Evolutionary conservation across 37 sponge, comb jelly and placozoan genomes (phyloP).

Genomic region (Beroe ovata): DNA sequence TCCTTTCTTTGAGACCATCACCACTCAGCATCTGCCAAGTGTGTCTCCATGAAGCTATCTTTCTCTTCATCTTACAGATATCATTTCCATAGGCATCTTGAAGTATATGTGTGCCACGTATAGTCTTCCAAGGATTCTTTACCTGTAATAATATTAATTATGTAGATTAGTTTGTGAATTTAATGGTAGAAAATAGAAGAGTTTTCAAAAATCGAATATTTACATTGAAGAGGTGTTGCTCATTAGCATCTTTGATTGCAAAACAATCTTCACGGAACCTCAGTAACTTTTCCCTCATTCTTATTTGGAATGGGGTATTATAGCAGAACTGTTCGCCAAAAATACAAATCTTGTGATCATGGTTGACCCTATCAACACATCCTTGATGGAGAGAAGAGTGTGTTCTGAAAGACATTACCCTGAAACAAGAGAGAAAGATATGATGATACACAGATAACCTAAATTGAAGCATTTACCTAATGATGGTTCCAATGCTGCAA

Average conservation of each 20-base stretch:
- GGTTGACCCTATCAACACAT: not conserved
- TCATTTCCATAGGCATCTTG: conserved; percentile 50
- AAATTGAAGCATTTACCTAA: no score
- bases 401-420: conserved; percentile 8
- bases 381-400: conserved; percentile 9
- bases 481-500: no score
- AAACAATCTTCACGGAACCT: conserved; percentile 52
- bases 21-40: conserved; percentile 60
- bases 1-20: not conserved
- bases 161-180: no score
- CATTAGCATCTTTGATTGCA: not conserved
- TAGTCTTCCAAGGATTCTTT: conserved; percentile 7
- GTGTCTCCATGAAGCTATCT: conserved; percentile 18
- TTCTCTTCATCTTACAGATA: conserved; percentile 52
- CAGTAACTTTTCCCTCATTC: conserved; percentile 21
- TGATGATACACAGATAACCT: no score
- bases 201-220: no score
- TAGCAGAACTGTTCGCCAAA: conserved; percentile 36
- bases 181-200: no score
- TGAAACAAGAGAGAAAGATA: no score
- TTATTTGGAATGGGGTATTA: not conserved
- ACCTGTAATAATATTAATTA: not conserved
- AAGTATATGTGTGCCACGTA: not conserved
- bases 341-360: conserved; percentile 41
- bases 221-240: not conserved